These are phyloP conservation scores for Alexandromys fortis DNA, from an alignment of 2,113 vertebrate species.

Conservation along the genomic window DNA sequence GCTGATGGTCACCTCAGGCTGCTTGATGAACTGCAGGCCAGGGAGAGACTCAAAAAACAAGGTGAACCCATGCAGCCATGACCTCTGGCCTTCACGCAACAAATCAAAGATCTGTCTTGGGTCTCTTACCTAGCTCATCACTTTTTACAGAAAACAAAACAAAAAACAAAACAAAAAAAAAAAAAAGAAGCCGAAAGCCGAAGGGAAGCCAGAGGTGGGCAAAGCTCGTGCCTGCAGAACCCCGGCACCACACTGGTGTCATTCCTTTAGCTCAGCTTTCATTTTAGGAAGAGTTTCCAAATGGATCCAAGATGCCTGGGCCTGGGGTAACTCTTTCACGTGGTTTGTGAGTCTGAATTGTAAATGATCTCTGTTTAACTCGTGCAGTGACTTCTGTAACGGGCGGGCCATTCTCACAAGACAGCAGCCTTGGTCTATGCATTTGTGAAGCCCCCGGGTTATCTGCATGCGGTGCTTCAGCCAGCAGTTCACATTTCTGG, in stretches of 20 bases:
- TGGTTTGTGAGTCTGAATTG: background rate
- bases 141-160: background rate
- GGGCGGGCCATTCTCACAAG: background rate
- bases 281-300: background rate
- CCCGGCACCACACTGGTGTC: background rate
- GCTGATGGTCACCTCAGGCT: background rate
- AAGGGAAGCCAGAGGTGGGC: background rate
- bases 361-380: background rate
- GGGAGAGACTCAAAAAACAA: background rate
- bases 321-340: background rate
- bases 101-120: background rate
- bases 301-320: background rate
- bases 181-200: background rate
- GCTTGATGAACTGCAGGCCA: background rate
- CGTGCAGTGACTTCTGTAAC: background rate
- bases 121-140: background rate
- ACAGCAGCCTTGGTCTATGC: rapidly evolving
- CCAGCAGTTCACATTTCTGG: background rate
- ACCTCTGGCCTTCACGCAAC: background rate
- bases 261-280: background rate
- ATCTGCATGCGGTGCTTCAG: too few species aligned
- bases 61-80: too few species aligned
- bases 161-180: background rate
- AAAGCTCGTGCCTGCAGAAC: background rate
- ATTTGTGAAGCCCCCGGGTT: background rate